A percentile compares a stretch with the other conserved stretches of the same genome.
phyloP scores from a whole-genome alignment of 2,113 vertebrate species.

The Anoura caudifer region DNA sequence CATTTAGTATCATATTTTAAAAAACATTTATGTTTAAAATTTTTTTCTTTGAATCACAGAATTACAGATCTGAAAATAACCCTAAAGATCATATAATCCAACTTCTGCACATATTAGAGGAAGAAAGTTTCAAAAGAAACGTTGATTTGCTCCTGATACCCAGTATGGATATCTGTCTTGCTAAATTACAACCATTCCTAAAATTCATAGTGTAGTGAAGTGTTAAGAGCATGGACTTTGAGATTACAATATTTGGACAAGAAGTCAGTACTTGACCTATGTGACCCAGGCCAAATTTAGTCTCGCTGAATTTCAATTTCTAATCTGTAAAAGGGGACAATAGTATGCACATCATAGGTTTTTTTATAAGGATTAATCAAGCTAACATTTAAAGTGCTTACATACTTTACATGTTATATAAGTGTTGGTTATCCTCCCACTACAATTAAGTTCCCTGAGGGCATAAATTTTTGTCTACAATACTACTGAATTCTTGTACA shows the following conservation, averaged over 20 bases:
- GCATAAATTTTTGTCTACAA: background rate
- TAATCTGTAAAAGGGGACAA: background rate
- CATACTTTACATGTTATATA: background rate
- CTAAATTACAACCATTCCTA: background rate
- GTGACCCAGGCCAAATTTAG: background rate
- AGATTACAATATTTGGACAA: background rate
- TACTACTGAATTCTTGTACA: background rate
- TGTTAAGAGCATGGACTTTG: background rate
- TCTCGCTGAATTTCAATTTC: background rate
- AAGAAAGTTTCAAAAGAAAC: background rate
- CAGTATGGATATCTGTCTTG: background rate
- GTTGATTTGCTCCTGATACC: background rate
- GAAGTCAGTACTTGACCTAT: background rate
- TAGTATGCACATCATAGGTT: background rate
- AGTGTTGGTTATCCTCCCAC: background rate
- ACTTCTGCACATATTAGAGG: background rate
- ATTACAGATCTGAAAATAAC: background rate
- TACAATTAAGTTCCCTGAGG: background rate
- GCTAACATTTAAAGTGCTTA: background rate
- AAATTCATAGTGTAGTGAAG: background rate
- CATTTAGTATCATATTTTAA: background rate
- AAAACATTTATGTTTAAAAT: background rate
- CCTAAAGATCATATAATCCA: background rate
- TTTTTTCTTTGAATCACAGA: background rate
- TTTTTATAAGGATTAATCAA: background rate